A percentile compares a stretch with the other conserved stretches of the same genome.
These are phyloP conservation scores for Agrochola macilenta DNA, from an alignment of 2,888 invertebrate species.

Conservation along the genomic window DNA sequence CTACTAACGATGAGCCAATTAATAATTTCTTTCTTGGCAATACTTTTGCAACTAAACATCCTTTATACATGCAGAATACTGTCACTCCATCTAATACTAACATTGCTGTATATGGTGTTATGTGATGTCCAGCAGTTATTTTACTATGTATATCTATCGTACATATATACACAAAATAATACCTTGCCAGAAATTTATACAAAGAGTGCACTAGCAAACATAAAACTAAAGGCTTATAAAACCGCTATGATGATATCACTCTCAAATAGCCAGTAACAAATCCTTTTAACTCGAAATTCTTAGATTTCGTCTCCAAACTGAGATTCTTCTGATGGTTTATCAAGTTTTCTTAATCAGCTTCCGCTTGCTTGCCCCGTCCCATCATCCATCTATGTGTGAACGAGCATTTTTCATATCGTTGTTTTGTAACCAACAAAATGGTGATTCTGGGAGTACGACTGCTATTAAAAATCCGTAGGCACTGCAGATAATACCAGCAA, in stretches of 20 bases:
- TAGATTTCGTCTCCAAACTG: slow-evolving; percentile 11
- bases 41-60: slow-evolving; percentile 44
- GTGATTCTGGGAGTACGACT: slow-evolving; percentile 72
- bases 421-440: slow-evolving; percentile 64
- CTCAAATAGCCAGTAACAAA: too few relatives aligned
- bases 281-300: too few relatives aligned
- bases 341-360: slow-evolving; percentile 54
- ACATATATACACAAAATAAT: slow-evolving; percentile 64
- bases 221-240: too few relatives aligned
- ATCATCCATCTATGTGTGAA: slow-evolving; percentile 63
- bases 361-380: slow-evolving; percentile 52
- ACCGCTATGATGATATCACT: too few relatives aligned
- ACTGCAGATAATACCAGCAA: slow-evolving; percentile 61
- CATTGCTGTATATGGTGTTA: slow-evolving; percentile 54
- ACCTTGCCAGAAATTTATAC: slow-evolving; percentile 59
- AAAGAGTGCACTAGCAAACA: too few relatives aligned
- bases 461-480: slow-evolving; percentile 59
- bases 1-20: slow-evolving; percentile 42
- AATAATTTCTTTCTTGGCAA: slow-evolving; percentile 51
- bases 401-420: slow-evolving; percentile 46
- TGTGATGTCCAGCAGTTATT: slow-evolving; percentile 62
- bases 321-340: slow-evolving; percentile 51
- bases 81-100: slow-evolving; percentile 56
- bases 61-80: slow-evolving; percentile 50
- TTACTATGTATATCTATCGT: slow-evolving; percentile 71